Evolutionary conservation across 1,140 invertebrate genomes (phyloP), one percentile per base, ranked within the genome.

Genomic region (Scaptomyza hsui): DNA sequence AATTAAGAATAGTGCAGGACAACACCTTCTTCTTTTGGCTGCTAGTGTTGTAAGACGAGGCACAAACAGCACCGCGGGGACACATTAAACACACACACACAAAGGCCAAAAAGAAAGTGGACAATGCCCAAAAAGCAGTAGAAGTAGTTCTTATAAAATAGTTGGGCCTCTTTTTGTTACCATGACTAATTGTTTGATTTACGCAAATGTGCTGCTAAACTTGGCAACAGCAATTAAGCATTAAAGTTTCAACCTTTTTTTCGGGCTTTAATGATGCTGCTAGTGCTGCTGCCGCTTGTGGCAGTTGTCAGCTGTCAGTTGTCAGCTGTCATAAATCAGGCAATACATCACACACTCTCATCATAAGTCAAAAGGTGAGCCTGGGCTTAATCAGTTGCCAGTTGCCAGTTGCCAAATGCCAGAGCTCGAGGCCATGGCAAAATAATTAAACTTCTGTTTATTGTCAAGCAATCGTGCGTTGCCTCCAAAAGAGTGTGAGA

Each of bases 401-500:
- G 62, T 37, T 37, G 7, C 29, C 7, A 32, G 9, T 10, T 32
- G 29, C 29, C 29, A 32, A 12, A 10, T 37, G 32, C 32, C 32
- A n/a, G 12, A n/a, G 12, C 32, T 37, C 32, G 32, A 37, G 32
- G 32, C 32, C 10, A n/a, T 75, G 59, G 82, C 74, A 67, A 81
- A 88, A 88, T 88, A 88, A 88, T 88, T 88, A 88, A 88, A 88
- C 78, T 88, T 88, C 78, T 88, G 82, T 82, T 82, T 88, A 88
- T 88, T 78, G 75, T 83, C 79, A 62, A 56, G 53, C 26, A 26
- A 42, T 29, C 52, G 15, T 18, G n/a, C 35, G 32, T 44, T 49
- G 32, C 24, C 39, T 68, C 12, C 12, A 2, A n/a, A 41, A 32
- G n/a, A 41, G 63, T 69, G 29, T 5, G 24, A n/a, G 39, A 12